Percentiles rank a stretch among this genome's conserved stretches.
phyloP scores from a whole-genome alignment of 2,888 invertebrate genomes.

The Caenorhabditis auriculariae region DNA sequence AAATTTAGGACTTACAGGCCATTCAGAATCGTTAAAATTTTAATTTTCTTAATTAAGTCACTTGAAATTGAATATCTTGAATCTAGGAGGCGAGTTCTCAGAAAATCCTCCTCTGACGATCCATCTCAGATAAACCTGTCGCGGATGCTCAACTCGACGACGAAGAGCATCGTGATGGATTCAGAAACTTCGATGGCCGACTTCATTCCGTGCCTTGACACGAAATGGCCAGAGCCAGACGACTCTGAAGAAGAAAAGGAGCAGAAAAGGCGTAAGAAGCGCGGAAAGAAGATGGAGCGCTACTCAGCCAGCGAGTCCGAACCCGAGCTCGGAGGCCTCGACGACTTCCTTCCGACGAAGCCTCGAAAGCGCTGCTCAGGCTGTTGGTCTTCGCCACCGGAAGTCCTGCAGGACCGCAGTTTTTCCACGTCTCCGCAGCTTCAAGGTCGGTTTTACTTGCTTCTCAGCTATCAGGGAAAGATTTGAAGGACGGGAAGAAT shows the following conservation, averaged over 20 bases:
- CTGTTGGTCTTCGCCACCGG: conserved; percentile 40
- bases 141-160: conserved; percentile 37
- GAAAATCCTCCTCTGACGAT: too few species aligned
- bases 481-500: conserved; percentile 14
- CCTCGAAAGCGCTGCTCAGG: too few species aligned
- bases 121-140: conserved; percentile 26
- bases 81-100: too few species aligned
- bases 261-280: too few species aligned
- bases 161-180: conserved; percentile 27
- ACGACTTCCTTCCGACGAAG: too few species aligned
- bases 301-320: conserved; percentile 22
- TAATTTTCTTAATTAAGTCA: too few species aligned
- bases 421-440: too few species aligned
- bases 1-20: too few species aligned
- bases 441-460: background rate
- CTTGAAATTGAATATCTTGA: background rate
- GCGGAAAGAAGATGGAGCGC: too few species aligned
- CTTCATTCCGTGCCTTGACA: conserved; percentile 20
- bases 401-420: background rate
- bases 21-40: too few species aligned
- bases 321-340: conserved; percentile 8
- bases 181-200: conserved; percentile 25
- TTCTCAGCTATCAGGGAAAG: background rate
- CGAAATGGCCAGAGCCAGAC: conserved; percentile 41
- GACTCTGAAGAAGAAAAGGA: conserved; percentile 9